Base-by-base conservation (phyloP, 2,113 vertebrate genomes). In the Neogobius melanostomus region DNA sequence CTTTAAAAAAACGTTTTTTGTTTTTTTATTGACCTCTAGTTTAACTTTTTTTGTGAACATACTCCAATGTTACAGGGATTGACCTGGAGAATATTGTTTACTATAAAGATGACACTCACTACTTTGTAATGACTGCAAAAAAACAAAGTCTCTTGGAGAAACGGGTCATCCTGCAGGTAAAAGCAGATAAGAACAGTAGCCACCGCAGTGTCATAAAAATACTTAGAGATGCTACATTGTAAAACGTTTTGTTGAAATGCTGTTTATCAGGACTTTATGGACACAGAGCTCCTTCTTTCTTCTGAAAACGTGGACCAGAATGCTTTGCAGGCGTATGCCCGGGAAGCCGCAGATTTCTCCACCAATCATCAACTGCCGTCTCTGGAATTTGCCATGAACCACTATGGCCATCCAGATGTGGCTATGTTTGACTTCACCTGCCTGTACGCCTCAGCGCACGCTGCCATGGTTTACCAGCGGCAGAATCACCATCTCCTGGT, bases 81-180 rank as follows among this genome's bases (percentile, higher is more conserved):
- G 95, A 99, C 77, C 88, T 99, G 89, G 98, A 99, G 86, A 99
- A 99, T 89, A 98, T 99, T 5, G 97, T 98, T 28, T 99, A 99
- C 89, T 99, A 99, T 82, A 99, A 98, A 83, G 98, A 99, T 15
- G 96, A 98, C 84, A 99, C 97, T 0, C 97, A 99, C 85, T 99
- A 99, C 88, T 99, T 99, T 64, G 97, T 99, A 44, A 99, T 99
- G 98, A 99, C 98, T 0, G 98, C 98, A 69, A 99, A 99, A 92
- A 98, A 99, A 67, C 97, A 95, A 86, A 98, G 97, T 82, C 91
- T 99, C 65, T 80, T 99, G 90, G 95, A 97, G 50, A 99, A 98
- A 90, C 94, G 95, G 54, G 98, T 98, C 69, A 97, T 99, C 82
- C 77, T 95, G n/a, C 94, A 94, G 74, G 97, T 93, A 69, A 16